Evolutionary conservation across 2,888 invertebrate genomes (phyloP).

Genomic region (Agrotis exclamationis): DNA sequence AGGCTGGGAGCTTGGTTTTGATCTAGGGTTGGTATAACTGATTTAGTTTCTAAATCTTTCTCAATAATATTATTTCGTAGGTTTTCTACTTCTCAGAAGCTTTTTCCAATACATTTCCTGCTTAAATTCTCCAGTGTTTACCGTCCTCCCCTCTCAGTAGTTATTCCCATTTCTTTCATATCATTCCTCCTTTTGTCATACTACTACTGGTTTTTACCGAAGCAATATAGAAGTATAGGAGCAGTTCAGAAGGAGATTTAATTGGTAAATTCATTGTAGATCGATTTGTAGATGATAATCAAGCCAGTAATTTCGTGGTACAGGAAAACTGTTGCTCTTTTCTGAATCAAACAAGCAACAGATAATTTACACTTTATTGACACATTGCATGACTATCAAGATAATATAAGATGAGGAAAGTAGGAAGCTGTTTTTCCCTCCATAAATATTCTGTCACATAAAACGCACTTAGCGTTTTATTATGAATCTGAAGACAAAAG

Average conservation of each 20-base stretch:
- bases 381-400: neutral
- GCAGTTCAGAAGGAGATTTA: no score
- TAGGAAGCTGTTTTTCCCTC: neutral
- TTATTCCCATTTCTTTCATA: no score
- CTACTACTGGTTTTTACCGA: no score
- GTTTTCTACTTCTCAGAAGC: no score
- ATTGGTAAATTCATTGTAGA: neutral
- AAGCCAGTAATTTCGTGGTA: neutral
- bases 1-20: constrained; percentile 60
- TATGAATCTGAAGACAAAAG: constrained; percentile 6
- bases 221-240: no score
- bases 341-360: neutral
- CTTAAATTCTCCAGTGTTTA: no score
- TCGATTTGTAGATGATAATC: no score
- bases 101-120: no score
- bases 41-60: neutral
- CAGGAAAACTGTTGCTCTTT: neutral
- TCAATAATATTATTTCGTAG: neutral
- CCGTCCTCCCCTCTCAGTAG: no score
- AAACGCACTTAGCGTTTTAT: neutral
- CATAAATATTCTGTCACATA: constrained; percentile 1
- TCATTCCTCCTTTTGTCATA: no score
- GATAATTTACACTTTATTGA: neutral
- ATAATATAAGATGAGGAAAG: neutral
- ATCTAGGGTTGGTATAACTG: constrained; percentile 12